Conservation (phyloP, 2,888 invertebrate genomes). For the Tenthredo livida region DNA sequence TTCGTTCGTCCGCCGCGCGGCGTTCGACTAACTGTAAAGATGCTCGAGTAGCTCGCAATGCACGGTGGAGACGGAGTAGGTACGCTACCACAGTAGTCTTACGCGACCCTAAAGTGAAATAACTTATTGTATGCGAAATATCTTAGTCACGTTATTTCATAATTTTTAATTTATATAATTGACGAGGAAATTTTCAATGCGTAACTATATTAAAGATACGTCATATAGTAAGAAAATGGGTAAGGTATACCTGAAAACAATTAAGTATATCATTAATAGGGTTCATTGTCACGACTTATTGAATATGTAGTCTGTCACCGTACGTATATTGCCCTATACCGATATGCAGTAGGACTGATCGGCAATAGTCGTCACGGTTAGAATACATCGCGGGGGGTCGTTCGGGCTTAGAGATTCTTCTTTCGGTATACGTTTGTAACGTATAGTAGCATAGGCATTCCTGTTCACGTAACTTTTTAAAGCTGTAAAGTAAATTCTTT, state of each 20-base stretch:
- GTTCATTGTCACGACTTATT: slow-evolving; percentile 43
- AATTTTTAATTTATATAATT: not conserved
- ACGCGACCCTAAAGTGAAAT: not conserved
- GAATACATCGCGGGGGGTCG: slow-evolving; percentile 22
- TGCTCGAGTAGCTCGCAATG: slow-evolving; percentile 23
- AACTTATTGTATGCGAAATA: not conserved
- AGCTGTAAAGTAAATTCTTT: not conserved
- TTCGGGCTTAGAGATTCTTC: not conserved
- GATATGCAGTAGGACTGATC: not conserved
- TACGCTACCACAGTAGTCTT: not conserved
- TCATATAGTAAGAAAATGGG: not conserved
- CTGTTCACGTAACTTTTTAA: not conserved
- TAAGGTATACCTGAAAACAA: slow-evolving; percentile 2
- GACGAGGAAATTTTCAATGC: not conserved
- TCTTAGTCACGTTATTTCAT: not conserved
- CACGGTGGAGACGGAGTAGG: not conserved
- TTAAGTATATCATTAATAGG: slow-evolving; percentile 9
- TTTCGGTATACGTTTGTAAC: not conserved
- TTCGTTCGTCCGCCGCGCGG: not conserved
- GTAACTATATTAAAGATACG: not conserved
- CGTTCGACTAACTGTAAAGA: slow-evolving; percentile 47
- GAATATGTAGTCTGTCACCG: not conserved
- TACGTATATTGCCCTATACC: not conserved
- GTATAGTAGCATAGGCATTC: not conserved
- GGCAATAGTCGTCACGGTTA: slow-evolving; percentile 35